phyloP scores from a whole-genome alignment of 2,888 invertebrate genomes.

The Baccha elongata region DNA sequence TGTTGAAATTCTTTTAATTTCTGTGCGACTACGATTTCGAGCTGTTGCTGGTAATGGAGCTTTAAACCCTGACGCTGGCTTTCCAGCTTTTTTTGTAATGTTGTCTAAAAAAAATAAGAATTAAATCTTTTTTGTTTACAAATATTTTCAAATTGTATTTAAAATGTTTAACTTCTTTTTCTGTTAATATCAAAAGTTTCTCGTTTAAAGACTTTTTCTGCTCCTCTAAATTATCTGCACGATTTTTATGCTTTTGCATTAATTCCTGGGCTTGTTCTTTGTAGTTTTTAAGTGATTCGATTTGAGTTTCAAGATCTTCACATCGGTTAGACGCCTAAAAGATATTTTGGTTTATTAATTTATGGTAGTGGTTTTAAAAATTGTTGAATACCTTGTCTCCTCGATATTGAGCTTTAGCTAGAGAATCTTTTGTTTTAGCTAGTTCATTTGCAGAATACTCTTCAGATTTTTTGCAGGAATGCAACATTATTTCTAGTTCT shows the following conservation, averaged over 20 bases:
- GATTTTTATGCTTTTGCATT: constrained; percentile 83
- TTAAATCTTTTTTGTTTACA: neutral
- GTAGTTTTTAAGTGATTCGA: constrained; percentile 83
- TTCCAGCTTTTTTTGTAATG: constrained; percentile 84
- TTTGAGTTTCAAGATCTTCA: constrained; percentile 85
- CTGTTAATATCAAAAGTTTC: constrained; percentile 82
- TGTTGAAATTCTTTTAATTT: constrained; percentile 90
- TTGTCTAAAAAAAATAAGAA: constrained; percentile 80
- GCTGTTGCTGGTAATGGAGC: constrained; percentile 90
- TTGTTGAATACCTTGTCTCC: constrained; percentile 82
- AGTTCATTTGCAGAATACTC: constrained; percentile 79
- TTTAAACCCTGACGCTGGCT: constrained; percentile 87
- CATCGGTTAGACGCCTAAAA: constrained; percentile 83
- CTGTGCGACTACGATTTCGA: constrained; percentile 89
- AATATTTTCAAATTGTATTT: neutral
- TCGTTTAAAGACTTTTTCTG: constrained; percentile 84
- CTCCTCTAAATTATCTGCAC: constrained; percentile 83
- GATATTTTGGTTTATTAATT: neutral
- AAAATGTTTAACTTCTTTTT: constrained; percentile 84
- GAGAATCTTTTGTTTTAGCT: constrained; percentile 82
- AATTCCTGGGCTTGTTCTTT: constrained; percentile 84
- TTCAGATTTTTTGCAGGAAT: constrained; percentile 80
- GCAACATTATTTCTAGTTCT: constrained; percentile 81
- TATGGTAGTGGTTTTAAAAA: too few species aligned
- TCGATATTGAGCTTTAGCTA: constrained; percentile 82